Evolutionary conservation across 2,888 invertebrate species (phyloP), one percentile per base, ranked within the genome.

Genomic region (Meandrusa payeni): DNA sequence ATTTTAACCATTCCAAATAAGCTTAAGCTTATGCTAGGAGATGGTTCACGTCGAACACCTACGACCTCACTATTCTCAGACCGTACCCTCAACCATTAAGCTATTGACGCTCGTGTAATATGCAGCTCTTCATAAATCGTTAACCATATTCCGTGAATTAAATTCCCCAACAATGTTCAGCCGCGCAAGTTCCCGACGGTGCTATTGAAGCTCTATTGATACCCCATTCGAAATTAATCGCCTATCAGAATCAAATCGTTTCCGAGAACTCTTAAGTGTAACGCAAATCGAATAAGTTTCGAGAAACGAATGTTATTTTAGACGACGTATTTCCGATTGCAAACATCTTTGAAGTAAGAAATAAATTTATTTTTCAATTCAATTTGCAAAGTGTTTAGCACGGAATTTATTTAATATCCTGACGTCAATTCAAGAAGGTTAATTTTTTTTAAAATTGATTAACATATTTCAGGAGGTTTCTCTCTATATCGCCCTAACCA

Each of bases 341-440:
- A 41, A 41, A 41, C 34, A 41, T 27, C 7, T 34, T 22, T 5
- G 19, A 19, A 12, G 2, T 11, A 32, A 29, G 32, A 29, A 28
- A 29, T 9, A 22, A 11, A 29, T 19, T 27, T 37, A 20, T 28
- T 9, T 22, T 17, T 5, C 11, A 2, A 22, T 17, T 27, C 17
- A 58, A 44, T 27, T 61, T 52, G 56, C 56, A 61, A 59, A 57
- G 22, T 22, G 5, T 22, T 22, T 5, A 5, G n/a, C 6, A 2
- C 2, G 2, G 5, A 26, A 10, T 12, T 26, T 12, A 5, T 12
- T 26, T 26, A 11, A 5, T n/a, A n/a, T n/a, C n/a, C n/a, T n/a
- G n/a, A n/a, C n/a, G n/a, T n/a, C n/a, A n/a, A n/a, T n/a, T n/a
- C n/a, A n/a, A n/a, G n/a, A n/a, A n/a, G n/a, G n/a, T n/a, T n/a